Percentiles rank a stretch among this genome's conserved stretches.
These are phyloP conservation scores for Nemurella pictetii DNA, from an alignment of 2,888 invertebrate genomes.

Conservation along the genomic window DNA sequence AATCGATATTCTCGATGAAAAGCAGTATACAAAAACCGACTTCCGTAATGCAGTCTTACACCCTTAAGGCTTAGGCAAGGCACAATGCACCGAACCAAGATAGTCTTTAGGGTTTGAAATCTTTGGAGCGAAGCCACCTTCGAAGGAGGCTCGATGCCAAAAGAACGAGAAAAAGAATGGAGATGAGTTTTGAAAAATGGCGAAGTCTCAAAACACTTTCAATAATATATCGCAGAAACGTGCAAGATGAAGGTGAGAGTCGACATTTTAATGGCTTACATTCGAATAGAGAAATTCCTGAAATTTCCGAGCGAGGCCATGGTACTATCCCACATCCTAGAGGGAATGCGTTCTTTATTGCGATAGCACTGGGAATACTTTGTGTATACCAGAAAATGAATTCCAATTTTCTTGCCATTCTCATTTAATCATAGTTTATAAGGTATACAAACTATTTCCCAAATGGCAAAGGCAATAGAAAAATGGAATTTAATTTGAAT, in stretches of 20 bases:
- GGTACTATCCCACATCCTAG: not conserved
- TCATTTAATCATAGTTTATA: not conserved
- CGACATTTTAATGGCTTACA: not conserved
- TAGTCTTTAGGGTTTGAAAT: conserved; percentile 13
- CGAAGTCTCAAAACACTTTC: not conserved
- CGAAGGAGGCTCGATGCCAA: conserved; percentile 32
- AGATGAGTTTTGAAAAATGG: conserved; percentile 12
- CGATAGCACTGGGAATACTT: not conserved
- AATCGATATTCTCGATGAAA: too few relatives aligned
- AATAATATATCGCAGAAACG: not conserved
- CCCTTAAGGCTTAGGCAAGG: too few relatives aligned
- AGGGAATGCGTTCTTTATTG: not conserved
- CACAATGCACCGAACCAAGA: not conserved
- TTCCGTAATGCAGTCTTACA: too few relatives aligned
- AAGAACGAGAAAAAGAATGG: not conserved
- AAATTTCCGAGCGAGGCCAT: not conserved
- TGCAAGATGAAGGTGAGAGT: not conserved
- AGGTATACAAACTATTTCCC: not conserved
- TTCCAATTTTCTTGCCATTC: not conserved
- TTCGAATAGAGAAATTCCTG: not conserved
- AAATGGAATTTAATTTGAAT: not conserved
- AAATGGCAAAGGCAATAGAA: not conserved
- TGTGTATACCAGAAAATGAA: not conserved
- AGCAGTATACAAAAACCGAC: too few relatives aligned
- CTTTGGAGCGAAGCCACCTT: conserved; percentile 34